Percentiles rank a stretch among this genome's conserved stretches.
phyloP scores from a whole-genome alignment of 2,797 vertebrate species.

The Lepidocolaptes lacrymiger region DNA sequence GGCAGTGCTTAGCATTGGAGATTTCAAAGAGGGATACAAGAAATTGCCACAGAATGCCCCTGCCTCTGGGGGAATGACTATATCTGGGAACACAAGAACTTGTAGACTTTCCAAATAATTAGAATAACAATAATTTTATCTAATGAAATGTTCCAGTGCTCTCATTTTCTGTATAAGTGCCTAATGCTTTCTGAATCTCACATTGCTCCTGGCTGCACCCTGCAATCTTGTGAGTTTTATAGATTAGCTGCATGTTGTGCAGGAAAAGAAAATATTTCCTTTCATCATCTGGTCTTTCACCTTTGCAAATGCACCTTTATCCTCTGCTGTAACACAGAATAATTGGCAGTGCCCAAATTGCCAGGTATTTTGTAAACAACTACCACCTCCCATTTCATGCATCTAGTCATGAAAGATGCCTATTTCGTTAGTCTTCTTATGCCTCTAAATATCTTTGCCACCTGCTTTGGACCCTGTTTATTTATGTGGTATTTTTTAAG shows the following conservation, averaged over 20 bases:
- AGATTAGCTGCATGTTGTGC: not conserved
- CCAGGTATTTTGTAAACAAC: constrained; percentile 6
- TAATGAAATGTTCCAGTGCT: constrained; percentile 21
- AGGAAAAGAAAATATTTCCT: not conserved
- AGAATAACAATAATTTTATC: not conserved
- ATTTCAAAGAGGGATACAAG: not conserved
- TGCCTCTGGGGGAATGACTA: not conserved
- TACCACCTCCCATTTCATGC: not conserved
- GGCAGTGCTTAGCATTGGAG: not conserved
- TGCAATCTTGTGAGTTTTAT: not conserved
- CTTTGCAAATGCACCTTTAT: constrained; percentile 28
- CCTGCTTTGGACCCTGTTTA: not conserved
- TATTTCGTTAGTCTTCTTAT: not conserved
- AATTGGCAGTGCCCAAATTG: constrained; percentile 13
- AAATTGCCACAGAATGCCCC: not conserved
- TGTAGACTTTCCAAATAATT: not conserved
- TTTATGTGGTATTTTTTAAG: not conserved
- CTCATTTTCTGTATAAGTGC: not conserved
- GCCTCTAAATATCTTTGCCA: not conserved
- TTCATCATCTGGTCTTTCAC: constrained; percentile 18
- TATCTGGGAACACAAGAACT: not conserved
- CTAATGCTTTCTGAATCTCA: constrained; percentile 5
- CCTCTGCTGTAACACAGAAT: not conserved
- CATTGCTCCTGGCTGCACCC: not conserved
- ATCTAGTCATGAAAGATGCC: not conserved